Percentiles rank a stretch among this genome's conserved stretches.
Conservation (phyloP, 2,113 vertebrate genomes). For the Oreochromis tanganicae region DNA sequence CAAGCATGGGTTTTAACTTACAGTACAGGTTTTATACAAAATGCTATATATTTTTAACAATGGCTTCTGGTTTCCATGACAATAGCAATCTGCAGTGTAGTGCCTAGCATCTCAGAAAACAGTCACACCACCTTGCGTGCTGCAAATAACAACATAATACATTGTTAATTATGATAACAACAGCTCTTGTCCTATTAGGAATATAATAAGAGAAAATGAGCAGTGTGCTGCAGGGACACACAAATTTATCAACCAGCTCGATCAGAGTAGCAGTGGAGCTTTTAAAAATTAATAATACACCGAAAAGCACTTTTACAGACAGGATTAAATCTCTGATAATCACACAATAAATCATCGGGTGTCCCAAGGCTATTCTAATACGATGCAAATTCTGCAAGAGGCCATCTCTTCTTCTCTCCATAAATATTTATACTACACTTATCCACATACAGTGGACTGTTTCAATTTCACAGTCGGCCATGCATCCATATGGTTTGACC, state of each 20-base stretch:
- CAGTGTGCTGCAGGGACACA: background rate
- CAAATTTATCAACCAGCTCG: background rate
- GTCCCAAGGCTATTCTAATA: background rate
- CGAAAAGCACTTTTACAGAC: background rate
- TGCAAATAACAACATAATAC: background rate
- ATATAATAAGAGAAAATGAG: background rate
- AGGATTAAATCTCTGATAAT: conserved; percentile 19
- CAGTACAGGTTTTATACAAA: background rate
- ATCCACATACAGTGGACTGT: background rate
- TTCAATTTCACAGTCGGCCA: background rate
- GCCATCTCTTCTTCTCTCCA: background rate
- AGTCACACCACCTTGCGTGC: background rate
- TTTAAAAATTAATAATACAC: conserved; percentile 21
- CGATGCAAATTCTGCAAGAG: background rate
- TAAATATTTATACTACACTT: conserved; percentile 12
- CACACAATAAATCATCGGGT: background rate
- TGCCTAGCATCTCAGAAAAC: background rate
- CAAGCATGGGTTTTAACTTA: background rate
- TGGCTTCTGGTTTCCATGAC: background rate
- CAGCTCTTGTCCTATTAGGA: background rate
- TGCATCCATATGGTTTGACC: background rate
- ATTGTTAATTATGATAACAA: background rate
- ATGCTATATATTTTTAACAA: background rate
- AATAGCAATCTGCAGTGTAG: background rate
- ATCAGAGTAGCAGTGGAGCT: background rate